Percentiles rank a stretch among this genome's conserved stretches.
phyloP scores from a whole-genome alignment of 1,140 invertebrate genomes.

The Rhopalosiphum padi region DNA sequence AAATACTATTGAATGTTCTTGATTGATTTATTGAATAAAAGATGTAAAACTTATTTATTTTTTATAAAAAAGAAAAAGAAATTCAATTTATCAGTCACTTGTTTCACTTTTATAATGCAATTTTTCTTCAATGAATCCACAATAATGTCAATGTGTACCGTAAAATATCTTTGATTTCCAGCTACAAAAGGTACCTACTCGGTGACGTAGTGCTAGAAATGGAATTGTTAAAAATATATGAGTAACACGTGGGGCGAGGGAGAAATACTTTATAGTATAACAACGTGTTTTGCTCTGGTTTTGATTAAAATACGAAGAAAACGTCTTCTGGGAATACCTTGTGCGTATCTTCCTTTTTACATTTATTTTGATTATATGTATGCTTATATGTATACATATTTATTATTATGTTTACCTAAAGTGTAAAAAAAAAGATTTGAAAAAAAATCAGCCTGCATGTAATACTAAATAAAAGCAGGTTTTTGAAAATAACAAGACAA shows the following conservation, averaged over 20 bases:
- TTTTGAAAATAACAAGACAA: not conserved
- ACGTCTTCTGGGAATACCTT: constrained; percentile 42
- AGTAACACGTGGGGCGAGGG: not conserved
- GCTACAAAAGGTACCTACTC: not conserved
- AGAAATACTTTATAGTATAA: constrained; percentile 13
- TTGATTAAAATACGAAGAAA: constrained; percentile 57
- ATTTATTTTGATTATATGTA: constrained; percentile 51
- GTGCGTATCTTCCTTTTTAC: constrained; percentile 47
- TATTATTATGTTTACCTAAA: constrained; percentile 9
- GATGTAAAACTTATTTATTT: not conserved
- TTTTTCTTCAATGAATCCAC: not conserved
- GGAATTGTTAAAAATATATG: constrained; percentile 55
- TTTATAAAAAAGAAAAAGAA: not conserved
- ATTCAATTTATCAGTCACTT: not conserved
- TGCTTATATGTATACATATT: constrained; percentile 9
- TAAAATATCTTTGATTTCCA: not conserved
- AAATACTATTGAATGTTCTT: no score
- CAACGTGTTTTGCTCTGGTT: constrained; percentile 45
- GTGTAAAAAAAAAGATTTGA: not conserved
- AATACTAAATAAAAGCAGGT: not conserved
- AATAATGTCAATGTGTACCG: not conserved
- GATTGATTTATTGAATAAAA: no score
- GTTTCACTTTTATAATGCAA: not conserved
- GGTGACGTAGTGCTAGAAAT: not conserved
- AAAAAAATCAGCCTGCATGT: not conserved